Conservation (phyloP, 2,888 invertebrate genomes). For the Drosophila cognata region DNA sequence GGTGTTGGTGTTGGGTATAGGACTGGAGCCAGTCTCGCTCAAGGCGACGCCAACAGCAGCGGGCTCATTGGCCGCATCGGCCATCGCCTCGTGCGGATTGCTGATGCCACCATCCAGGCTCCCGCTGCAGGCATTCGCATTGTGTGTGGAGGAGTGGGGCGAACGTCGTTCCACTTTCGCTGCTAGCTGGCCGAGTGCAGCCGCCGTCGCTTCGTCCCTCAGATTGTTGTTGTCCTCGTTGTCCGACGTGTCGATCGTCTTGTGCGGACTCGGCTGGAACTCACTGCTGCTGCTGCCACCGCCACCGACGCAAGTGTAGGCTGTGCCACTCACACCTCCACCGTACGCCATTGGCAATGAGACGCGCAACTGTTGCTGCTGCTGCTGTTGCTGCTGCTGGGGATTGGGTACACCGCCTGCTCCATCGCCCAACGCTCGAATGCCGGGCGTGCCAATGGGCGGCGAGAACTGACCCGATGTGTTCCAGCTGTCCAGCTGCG, state of each 20-base stretch:
- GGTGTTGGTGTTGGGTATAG: slow-evolving; percentile 80
- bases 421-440: slow-evolving; percentile 39
- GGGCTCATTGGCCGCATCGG: slow-evolving; percentile 30
- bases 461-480: slow-evolving; percentile 81
- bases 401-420: slow-evolving; percentile 44
- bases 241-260: slow-evolving; percentile 81
- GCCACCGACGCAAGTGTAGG: slow-evolving; percentile 43
- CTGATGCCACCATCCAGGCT: slow-evolving; percentile 26
- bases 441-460: slow-evolving; percentile 61
- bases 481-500: slow-evolving; percentile 79
- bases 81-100: slow-evolving; percentile 23
- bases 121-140: slow-evolving; percentile 26
- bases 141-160: slow-evolving; percentile 35
- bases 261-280: slow-evolving; percentile 79
- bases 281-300: slow-evolving; percentile 83
- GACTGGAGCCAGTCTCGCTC: slow-evolving; percentile 78
- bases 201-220: slow-evolving; percentile 64
- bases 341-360: slow-evolving; percentile 78
- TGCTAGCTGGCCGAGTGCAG: slow-evolving; percentile 63
- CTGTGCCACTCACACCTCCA: slow-evolving; percentile 8
- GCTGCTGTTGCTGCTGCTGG: slow-evolving; percentile 52
- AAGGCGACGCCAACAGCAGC: slow-evolving; percentile 11
- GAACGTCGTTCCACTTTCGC: slow-evolving; percentile 77
- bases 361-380: slow-evolving; percentile 70
- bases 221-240: slow-evolving; percentile 74